Base-by-base conservation (phyloP, 2,797 vertebrate genomes). In the Cheracebus regulus region DNA sequence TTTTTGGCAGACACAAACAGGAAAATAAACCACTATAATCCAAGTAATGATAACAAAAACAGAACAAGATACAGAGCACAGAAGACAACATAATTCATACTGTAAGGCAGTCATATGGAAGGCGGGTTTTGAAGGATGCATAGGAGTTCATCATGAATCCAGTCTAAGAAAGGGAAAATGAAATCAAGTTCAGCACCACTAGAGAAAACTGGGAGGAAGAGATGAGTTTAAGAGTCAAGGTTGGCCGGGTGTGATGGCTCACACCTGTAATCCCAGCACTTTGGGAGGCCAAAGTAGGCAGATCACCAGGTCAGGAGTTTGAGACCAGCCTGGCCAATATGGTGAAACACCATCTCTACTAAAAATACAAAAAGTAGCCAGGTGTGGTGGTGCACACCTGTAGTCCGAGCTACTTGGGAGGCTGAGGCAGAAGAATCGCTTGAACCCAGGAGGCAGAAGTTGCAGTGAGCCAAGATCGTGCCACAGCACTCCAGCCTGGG, bases 101-200 rank as follows among this genome's bases (percentile, higher is more conserved):
- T 19, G 8, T 4, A 39, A 90, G 50, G 50, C 36, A 17, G 17
- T 79, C 88, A n/a, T 8, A 6, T 8, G 73, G 52, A 81, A 90
- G n/a, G 72, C 64, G 39, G 57, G 46, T 85, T 88, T 88, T 93
- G 89, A 90, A 95, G 86, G 78, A 52, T 67, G 81, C 61, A 41
- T 24, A 81, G 26, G 61, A 78, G 72, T 46, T 88, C 36, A 36
- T 73, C 7, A 70, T 46, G 44, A 78, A 44, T 19, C 41, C 30
- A 44, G 4, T 72, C 39, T 50, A 88, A 88, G 58, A 39, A 95
- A 55, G n/a, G 6, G 15, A 1, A 67, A 67, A 94, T 6, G 44
- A 39, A 20, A 4, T 46, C 9, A 88, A n/a, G 9, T 67, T 87
- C 81, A 85, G 12, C 41, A 64, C 55, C 36, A 28, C 41, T 50